Base-by-base conservation (phyloP, 2,888 invertebrate genomes). In the Acrobasis repandana region DNA sequence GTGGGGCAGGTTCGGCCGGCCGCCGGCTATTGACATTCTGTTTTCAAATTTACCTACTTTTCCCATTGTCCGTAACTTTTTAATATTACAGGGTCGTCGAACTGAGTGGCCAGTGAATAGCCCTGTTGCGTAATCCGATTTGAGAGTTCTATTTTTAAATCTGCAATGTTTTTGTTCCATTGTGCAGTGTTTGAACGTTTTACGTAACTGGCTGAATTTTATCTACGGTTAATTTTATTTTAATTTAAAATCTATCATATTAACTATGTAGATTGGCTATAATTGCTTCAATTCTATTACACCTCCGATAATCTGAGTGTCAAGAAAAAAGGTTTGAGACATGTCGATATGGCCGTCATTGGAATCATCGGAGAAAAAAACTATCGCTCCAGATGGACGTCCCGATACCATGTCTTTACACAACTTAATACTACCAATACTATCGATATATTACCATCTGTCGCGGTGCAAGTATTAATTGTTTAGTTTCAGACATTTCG, bases 1-100 rank as follows among this genome's bases (percentile, higher is more conserved):
- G 87, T 92, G 90, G 86, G 91, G 91, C 89, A 91, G 91, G 91
- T 91, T 85, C 88, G 80, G 83, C 86, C 82, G 86, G 86, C 90
- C 88, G 88, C 71, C 88, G 90, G 91, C 91, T 91, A 92, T 91
- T 91, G 91, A 91, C 91, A 90, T 91, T 90, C 84, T 87, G 85
- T 91, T 90, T 88, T 90, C 85, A 89, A 90, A 90, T 89, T 86
- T 89, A 86, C 90, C 90, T 85, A 89, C 90, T 88, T 88, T 87
- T 86, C 82, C 85, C 86, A 88, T 88, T 90, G 90, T 90, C 88
- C 88, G 90, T 80, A 90, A 91, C 88, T 90, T 91, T 90, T 90
- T 88, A 88, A 87, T 85, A 83, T 76, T 69, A 72, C 80, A 79
- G 74, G 90, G 90, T 89, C 90, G 83, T 76, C 80, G 88, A 85